These are phyloP conservation scores for Cheilosia soror DNA, from an alignment of 2,888 invertebrate species.

Conservation along the genomic window DNA sequence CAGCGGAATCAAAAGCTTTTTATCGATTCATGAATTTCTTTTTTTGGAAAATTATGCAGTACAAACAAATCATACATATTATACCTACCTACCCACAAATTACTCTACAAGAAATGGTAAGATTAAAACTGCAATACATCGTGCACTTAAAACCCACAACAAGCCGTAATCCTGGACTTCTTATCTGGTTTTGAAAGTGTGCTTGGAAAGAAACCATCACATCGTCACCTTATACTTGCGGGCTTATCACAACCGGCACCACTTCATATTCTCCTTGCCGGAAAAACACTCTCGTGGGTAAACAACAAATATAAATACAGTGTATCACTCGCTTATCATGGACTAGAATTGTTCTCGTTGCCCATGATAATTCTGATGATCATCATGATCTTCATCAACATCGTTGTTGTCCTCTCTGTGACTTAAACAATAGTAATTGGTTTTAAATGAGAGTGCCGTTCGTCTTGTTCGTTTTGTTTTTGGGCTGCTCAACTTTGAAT, in stretches of 20 bases:
- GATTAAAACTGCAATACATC: neutral
- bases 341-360: slow-evolving; percentile 19
- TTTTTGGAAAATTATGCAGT: neutral
- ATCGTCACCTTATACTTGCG: slow-evolving; percentile 9
- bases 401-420: slow-evolving; percentile 22
- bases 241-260: slow-evolving; percentile 43
- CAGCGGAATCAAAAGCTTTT: no score
- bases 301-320: slow-evolving; percentile 54
- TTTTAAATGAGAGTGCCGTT: slow-evolving; percentile 27
- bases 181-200: slow-evolving; percentile 42
- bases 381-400: slow-evolving; percentile 6
- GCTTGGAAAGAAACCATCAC: slow-evolving; percentile 23
- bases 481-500: slow-evolving; percentile 20
- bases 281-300: slow-evolving; percentile 50
- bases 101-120: neutral
- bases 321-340: slow-evolving; percentile 49
- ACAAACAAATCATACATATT: neutral
- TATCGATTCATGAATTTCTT: no score
- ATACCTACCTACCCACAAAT: no score
- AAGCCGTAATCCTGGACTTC: neutral
- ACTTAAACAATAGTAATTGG: neutral
- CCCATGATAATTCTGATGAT: slow-evolving; percentile 14
- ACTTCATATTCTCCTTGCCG: slow-evolving; percentile 33
- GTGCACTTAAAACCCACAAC: neutral
- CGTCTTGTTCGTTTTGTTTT: slow-evolving; percentile 18